phyloP scores from a whole-genome alignment of 1,140 invertebrate species.

The Calosoma granatense region DNA sequence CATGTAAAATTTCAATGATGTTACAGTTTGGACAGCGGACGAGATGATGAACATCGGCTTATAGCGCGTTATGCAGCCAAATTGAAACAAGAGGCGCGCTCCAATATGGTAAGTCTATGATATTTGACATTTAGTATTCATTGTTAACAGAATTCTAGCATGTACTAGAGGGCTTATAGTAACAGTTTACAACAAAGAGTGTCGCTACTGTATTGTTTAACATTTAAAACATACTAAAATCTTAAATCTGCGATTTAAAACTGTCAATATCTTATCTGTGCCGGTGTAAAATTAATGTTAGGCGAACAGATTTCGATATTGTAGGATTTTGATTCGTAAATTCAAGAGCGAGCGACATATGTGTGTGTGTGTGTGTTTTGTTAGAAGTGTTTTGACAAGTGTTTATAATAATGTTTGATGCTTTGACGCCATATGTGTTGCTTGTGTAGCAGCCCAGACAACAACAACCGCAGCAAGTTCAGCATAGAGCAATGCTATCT shows the following conservation, averaged over 20 bases:
- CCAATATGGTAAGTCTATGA: conserved; percentile 54
- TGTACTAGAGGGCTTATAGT: background rate
- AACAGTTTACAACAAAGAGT: no score
- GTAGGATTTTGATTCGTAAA: no score
- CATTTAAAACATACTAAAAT: no score
- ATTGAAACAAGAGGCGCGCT: conserved; percentile 80
- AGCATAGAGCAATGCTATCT: background rate
- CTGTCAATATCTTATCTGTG: no score
- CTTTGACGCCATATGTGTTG: background rate
- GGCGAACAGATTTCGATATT: no score
- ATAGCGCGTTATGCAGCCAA: conserved; percentile 93
- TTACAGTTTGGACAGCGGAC: conserved; percentile 43
- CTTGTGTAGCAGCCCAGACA: background rate
- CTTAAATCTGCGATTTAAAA: no score
- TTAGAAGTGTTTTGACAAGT: no score
- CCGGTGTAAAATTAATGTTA: no score
- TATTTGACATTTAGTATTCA: background rate
- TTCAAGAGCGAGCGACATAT: no score
- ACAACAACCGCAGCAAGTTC: background rate
- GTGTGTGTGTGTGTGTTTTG: no score
- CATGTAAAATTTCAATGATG: no score
- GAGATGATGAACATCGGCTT: conserved; percentile 91
- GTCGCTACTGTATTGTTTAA: no score
- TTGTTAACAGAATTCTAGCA: background rate
- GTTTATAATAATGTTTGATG: background rate